Conservation (phyloP, 2,797 vertebrate species). For the Falco berigora region DNA sequence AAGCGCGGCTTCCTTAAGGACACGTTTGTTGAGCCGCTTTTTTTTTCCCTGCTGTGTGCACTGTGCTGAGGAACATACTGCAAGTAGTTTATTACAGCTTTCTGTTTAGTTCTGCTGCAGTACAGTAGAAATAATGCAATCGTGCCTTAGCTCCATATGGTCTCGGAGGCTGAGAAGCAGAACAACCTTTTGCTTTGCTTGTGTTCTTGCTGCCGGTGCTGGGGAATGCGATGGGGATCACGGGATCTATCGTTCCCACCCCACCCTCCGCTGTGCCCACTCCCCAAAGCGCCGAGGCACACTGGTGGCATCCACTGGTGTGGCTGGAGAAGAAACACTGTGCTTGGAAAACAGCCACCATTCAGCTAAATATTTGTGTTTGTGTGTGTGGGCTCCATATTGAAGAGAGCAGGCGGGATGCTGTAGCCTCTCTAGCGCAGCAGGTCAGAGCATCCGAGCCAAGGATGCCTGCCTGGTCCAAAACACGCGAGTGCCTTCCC, state of each 20-base stretch:
- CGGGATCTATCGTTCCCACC: not conserved
- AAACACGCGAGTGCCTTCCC: rapidly evolving
- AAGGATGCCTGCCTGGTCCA: not conserved
- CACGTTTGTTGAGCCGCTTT: not conserved
- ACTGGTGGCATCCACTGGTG: not conserved
- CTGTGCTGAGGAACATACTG: not conserved
- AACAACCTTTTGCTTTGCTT: constrained; percentile 47
- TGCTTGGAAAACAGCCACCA: not conserved
- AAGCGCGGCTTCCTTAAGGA: not conserved
- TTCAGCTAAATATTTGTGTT: not conserved
- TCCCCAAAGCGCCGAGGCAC: not conserved
- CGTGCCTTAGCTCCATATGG: constrained; percentile 51
- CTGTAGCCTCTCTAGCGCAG: rapidly evolving
- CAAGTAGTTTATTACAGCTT: constrained; percentile 11
- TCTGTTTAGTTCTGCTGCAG: constrained; percentile 34
- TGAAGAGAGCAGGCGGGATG: rapidly evolving
- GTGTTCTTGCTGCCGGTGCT: not conserved
- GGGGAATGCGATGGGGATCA: not conserved
- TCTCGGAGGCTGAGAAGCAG: constrained; percentile 28
- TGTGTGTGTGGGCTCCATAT: not conserved
- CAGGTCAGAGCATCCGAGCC: not conserved
- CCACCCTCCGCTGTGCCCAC: rapidly evolving
- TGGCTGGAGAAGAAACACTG: not conserved
- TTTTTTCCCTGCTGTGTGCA: not conserved
- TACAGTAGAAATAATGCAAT: constrained; percentile 30